Evolutionary conservation across 2,797 vertebrate genomes (phyloP), one percentile per base, ranked within the genome.

Genomic region (Sphenodon punctatus): DNA sequence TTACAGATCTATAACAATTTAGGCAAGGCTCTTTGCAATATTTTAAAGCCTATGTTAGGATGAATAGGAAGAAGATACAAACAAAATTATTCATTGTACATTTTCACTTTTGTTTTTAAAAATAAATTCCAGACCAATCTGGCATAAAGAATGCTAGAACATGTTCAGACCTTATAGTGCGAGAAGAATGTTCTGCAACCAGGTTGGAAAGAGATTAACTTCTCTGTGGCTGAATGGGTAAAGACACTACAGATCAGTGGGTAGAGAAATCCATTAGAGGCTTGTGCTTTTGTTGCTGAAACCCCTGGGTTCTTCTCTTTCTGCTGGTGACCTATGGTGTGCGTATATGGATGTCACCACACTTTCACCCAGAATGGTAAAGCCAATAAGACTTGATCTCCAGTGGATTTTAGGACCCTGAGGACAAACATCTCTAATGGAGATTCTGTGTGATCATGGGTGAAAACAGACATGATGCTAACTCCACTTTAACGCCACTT

Each of bases 1-100:
- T 84, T 87, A 67, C n/a, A 61, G 56, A 59, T 23, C 60, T 7
- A 59, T 59, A 85, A 61, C 11, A 36, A 8, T 78, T 78, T 67
- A 66, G 75, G 66, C 12, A 70, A 11, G 41, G n/a, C 13, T 75
- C 38, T 16, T 74, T 61, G 75, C 10, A 17, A 34, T 10, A 69
- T 84, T 16, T 73, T 87, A 69, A 49, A 79, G 13, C 56, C 45
- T 43, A 10, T 13, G 6, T 53, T 72, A 60, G 23, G 17, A 70
- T 70, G 65, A 59, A 49, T 59, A 53, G 39, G 48, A 41, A 71
- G 27, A 36, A 77, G 39, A 9, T 56, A 20, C 67, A 39, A 53
- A 76, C 32, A 23, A 75, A 83, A 87, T 43, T n/a, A n/a, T n/a
- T n/a, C n/a, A n/a, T n/a, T n/a, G 38, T 60, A 69, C 22, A 9